phyloP scores from a whole-genome alignment of 2,888 invertebrate species.

The Agrypnus murinus region DNA sequence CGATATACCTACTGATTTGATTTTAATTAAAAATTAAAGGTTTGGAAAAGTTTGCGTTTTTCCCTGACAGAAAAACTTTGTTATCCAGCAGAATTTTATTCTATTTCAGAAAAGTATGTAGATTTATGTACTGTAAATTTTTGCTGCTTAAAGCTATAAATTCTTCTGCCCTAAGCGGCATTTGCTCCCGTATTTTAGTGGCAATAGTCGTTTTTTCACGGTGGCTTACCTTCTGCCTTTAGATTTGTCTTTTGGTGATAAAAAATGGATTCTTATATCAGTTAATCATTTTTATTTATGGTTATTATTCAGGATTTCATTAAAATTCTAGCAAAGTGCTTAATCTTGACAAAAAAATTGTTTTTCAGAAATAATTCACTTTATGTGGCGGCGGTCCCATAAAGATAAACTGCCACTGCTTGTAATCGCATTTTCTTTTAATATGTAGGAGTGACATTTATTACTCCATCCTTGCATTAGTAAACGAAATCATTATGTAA shows the following conservation, averaged over 20 bases:
- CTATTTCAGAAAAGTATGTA: background rate
- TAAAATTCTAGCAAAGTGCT: background rate
- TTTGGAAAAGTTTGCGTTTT: background rate
- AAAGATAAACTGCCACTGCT: too few relatives aligned
- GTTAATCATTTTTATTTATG: slow-evolving; percentile 4
- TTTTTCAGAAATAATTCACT: too few relatives aligned
- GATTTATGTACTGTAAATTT: slow-evolving; percentile 23
- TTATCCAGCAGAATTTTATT: slow-evolving; percentile 7
- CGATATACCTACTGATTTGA: too few relatives aligned
- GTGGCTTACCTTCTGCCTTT: slow-evolving; percentile 13
- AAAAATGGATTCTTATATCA: background rate
- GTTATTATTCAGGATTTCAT: background rate
- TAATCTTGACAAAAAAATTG: too few relatives aligned
- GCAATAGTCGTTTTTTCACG: slow-evolving; percentile 8
- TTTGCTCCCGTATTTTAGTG: slow-evolving; percentile 10
- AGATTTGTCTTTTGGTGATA: background rate
- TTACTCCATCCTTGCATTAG: too few relatives aligned
- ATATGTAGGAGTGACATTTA: too few relatives aligned
- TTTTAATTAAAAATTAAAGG: too few relatives aligned
- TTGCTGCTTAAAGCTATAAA: slow-evolving; percentile 16
- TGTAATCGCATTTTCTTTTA: too few relatives aligned
- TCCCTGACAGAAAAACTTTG: background rate
- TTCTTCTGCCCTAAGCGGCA: background rate
- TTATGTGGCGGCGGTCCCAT: too few relatives aligned
- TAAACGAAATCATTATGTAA: too few relatives aligned